A percentile compares a stretch with the other conserved stretches of the same genome.
Evolutionary conservation across 2,888 invertebrate species (phyloP).

Genomic region (Oxyteleia sp.): DNA sequence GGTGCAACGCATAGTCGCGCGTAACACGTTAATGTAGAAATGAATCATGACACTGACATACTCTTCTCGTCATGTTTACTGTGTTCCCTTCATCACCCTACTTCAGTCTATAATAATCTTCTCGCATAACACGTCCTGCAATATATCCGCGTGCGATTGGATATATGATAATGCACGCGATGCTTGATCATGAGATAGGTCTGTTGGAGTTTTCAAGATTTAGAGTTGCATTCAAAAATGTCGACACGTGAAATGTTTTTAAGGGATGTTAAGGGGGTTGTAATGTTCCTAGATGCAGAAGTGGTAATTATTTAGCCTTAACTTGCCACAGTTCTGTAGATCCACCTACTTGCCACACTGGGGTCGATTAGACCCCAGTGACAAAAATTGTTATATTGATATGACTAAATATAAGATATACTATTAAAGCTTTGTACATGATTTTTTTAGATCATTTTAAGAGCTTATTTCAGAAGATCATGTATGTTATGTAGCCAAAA

Average conservation of each 20-base stretch:
- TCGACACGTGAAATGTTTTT: slow-evolving; percentile 9
- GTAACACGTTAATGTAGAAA: slow-evolving; percentile 45
- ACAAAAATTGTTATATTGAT: no score
- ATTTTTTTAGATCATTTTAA: no score
- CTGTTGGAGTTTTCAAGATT: slow-evolving; percentile 44
- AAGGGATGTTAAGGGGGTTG: no score
- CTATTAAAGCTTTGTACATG: no score
- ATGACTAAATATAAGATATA: no score
- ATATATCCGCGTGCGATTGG: slow-evolving; percentile 44
- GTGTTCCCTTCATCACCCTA: slow-evolving; percentile 53
- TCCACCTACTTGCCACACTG: no score
- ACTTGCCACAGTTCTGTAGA: no score
- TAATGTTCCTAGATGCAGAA: no score
- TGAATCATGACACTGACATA: slow-evolving; percentile 65
- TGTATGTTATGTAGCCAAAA: no score
- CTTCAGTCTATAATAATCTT: slow-evolving; percentile 52
- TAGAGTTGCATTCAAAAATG: slow-evolving; percentile 1
- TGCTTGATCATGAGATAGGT: slow-evolving; percentile 47
- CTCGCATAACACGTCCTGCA: slow-evolving; percentile 33
- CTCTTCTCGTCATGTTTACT: slow-evolving; percentile 62
- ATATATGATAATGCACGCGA: slow-evolving; percentile 46
- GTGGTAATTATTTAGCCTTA: no score
- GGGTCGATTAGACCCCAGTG: no score
- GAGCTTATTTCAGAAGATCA: no score
- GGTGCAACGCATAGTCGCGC: slow-evolving; percentile 15